Conservation (phyloP, 2,888 invertebrate genomes). For the Sphaerophoria rueppellii region DNA sequence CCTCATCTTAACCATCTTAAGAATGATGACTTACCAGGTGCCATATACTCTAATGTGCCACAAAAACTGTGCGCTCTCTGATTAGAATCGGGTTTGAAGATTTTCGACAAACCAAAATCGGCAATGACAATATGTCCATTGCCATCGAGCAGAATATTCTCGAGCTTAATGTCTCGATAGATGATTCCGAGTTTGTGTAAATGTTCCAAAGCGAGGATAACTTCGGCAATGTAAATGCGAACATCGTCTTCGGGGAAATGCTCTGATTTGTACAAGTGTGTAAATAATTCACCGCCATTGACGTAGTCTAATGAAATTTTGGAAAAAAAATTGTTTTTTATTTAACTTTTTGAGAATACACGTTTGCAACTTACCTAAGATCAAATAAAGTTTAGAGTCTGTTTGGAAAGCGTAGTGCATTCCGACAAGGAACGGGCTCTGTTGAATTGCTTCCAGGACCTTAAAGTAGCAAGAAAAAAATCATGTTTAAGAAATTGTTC, state of each 20-base stretch:
- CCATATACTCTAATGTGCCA: conserved; percentile 99
- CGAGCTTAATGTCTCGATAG: conserved; percentile 98
- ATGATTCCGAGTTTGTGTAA: conserved; percentile 98
- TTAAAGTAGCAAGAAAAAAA: conserved; percentile 75
- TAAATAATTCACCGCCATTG: conserved; percentile 98
- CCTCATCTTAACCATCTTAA: not conserved
- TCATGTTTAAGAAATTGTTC: not conserved
- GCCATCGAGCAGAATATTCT: conserved; percentile 96
- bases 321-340: not conserved
- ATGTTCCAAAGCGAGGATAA: conserved; percentile 96
- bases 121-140: conserved; percentile 98
- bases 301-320: conserved; percentile 91
- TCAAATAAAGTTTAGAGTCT: conserved; percentile 96
- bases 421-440: conserved; percentile 97
- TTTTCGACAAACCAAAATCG: conserved; percentile 98
- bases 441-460: conserved; percentile 96
- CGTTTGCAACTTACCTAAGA: conserved; percentile 89
- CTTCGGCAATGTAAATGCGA: conserved; percentile 96
- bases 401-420: conserved; percentile 99
- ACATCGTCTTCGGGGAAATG: conserved; percentile 95
- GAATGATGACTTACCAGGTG: conserved; percentile 84
- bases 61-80: conserved; percentile 97
- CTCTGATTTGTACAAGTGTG: conserved; percentile 96
- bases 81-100: conserved; percentile 86
- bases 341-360: not conserved